These are phyloP conservation scores for Pangasius krempfi DNA, from an alignment of 2,797 vertebrate species.

Conservation along the genomic window DNA sequence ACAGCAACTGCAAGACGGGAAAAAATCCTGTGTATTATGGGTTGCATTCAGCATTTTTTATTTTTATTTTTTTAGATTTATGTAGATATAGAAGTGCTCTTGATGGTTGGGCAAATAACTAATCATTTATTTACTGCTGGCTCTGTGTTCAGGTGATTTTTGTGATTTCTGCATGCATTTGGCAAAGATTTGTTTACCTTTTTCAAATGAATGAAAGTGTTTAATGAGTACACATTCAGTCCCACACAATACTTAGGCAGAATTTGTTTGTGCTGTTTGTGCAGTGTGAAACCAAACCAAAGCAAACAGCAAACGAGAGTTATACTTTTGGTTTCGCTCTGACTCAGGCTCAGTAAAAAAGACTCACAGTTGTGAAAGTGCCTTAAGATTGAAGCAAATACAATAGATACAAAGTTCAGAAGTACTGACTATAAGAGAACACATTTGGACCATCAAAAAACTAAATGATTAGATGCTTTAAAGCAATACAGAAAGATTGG, in stretches of 20 bases:
- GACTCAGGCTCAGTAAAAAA: background rate
- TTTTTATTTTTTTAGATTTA: background rate
- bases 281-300: background rate
- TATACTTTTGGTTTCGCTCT: background rate
- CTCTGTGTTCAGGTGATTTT: background rate
- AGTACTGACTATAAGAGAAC: background rate
- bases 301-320: background rate
- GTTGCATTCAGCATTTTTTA: background rate
- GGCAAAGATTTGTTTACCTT: background rate
- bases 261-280: background rate
- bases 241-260: background rate
- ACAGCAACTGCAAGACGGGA: background rate
- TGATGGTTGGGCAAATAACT: background rate
- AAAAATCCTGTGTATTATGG: background rate
- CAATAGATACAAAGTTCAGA: background rate
- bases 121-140: background rate
- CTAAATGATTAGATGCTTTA: background rate
- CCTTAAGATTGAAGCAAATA: background rate
- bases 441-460: no score
- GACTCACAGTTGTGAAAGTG: background rate
- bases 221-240: background rate
- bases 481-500: background rate
- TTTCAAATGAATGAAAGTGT: background rate
- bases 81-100: background rate
- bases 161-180: background rate